Evolutionary conservation across 2,113 vertebrate genomes (phyloP).

Genomic region (Cebidichthys violaceus): DNA sequence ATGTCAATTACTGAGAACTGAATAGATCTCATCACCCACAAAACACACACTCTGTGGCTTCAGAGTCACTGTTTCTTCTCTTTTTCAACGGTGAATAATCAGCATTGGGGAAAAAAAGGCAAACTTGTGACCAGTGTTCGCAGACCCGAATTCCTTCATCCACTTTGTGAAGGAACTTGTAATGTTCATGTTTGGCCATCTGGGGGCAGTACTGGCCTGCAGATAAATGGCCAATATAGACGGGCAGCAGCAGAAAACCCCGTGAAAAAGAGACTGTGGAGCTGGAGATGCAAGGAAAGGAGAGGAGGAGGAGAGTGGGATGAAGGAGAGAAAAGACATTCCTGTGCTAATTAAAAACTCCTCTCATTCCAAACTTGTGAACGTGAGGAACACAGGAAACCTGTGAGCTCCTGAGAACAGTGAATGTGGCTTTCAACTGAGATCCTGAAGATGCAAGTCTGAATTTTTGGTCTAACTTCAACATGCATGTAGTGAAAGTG

Average conservation of each 20-base stretch:
- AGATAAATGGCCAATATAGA: conserved; percentile 58
- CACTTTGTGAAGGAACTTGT: conserved; percentile 51
- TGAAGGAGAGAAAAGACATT: conserved; percentile 59
- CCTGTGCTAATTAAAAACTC: conserved; percentile 49
- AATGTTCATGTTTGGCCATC: conserved; percentile 73
- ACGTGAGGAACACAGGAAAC: conserved; percentile 31
- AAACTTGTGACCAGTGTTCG: conserved; percentile 48
- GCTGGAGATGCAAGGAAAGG: conserved; percentile 56
- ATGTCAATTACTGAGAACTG: background rate
- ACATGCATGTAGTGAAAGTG: conserved; percentile 38
- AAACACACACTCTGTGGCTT: background rate
- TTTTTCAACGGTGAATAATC: conserved; percentile 24
- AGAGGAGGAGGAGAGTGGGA: conserved; percentile 54
- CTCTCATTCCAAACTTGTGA: conserved; percentile 54
- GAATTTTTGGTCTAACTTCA: conserved; percentile 42
- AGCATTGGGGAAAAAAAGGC: background rate
- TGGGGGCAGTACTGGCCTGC: conserved; percentile 79
- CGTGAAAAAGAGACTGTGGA: conserved; percentile 56
- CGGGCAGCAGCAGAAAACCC: conserved; percentile 48
- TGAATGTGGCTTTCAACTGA: conserved; percentile 24
- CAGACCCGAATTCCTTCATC: conserved; percentile 15
- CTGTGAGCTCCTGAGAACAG: conserved; percentile 16
- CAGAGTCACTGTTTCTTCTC: conserved; percentile 18
- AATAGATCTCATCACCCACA: background rate
- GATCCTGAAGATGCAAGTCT: conserved; percentile 12